These are phyloP conservation scores for Torymus auratus DNA, from an alignment of 2,888 invertebrate genomes.

Conservation along the genomic window DNA sequence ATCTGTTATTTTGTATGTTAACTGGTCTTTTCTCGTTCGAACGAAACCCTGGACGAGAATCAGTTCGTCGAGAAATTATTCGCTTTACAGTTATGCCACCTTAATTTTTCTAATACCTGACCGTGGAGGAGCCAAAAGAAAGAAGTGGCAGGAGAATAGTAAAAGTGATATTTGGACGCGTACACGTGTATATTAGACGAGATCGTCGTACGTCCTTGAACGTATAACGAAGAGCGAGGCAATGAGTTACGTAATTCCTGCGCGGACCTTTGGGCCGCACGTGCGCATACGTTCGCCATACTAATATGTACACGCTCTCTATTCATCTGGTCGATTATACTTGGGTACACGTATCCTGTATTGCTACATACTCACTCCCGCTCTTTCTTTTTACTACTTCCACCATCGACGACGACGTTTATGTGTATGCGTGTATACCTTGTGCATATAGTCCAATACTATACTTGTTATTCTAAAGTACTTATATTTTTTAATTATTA, in stretches of 20 bases:
- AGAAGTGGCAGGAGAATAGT: background rate
- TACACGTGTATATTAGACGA: slow-evolving; percentile 7
- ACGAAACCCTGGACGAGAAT: slow-evolving; percentile 2
- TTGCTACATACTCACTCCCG: background rate
- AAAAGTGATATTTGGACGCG: background rate
- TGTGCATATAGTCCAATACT: background rate
- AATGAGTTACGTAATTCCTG: background rate
- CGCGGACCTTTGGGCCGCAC: too few species aligned
- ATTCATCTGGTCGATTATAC: background rate
- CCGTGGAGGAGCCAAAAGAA: background rate
- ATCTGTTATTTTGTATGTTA: background rate
- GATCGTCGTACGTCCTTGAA: slow-evolving; percentile 9
- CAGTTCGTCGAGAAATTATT: background rate
- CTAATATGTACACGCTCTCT: too few species aligned
- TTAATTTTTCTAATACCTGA: background rate
- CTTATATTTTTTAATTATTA: background rate
- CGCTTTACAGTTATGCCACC: too few species aligned
- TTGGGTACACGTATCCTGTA: background rate
- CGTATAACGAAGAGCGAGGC: slow-evolving; percentile 1
- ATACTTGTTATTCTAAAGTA: slow-evolving; percentile 2
- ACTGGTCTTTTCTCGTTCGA: background rate
- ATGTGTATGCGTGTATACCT: slow-evolving; percentile 20
- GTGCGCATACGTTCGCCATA: background rate
- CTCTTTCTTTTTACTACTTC: background rate
- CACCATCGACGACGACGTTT: background rate